Percentiles rank a stretch among this genome's conserved stretches.
phyloP scores from a whole-genome alignment of 2,113 vertebrate species.

The Leuciscus idus region DNA sequence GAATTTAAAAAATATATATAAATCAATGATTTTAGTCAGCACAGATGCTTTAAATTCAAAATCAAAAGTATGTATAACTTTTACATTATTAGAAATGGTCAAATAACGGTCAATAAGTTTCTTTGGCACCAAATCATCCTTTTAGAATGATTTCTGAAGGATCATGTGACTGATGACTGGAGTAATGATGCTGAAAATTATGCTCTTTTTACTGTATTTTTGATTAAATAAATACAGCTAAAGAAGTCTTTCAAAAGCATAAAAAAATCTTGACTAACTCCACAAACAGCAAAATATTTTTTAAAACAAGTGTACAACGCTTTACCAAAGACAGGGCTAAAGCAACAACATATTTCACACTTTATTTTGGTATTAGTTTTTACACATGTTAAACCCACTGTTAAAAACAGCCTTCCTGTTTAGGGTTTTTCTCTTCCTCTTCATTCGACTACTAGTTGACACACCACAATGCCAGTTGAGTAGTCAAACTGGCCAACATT shows the following conservation, averaged over 20 bases:
- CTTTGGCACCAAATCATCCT: not conserved
- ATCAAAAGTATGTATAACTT: too few relatives aligned
- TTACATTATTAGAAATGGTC: too few relatives aligned
- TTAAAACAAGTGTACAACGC: not conserved
- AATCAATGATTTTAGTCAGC: not conserved
- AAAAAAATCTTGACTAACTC: not conserved
- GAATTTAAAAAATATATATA: not conserved
- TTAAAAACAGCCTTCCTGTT: constrained; percentile 11
- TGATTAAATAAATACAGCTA: not conserved
- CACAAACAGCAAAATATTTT: not conserved
- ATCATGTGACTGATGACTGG: not conserved
- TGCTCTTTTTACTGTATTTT: not conserved
- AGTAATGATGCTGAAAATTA: not conserved
- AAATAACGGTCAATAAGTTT: not conserved
- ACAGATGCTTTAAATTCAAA: not conserved
- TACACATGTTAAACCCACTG: not conserved
- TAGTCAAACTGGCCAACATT: not conserved
- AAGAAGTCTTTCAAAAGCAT: not conserved
- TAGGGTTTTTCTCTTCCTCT: not conserved
- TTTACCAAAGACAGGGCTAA: not conserved
- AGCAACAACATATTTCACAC: not conserved
- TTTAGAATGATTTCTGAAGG: not conserved
- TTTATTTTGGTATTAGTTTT: not conserved
- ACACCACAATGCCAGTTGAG: not conserved
- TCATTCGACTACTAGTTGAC: not conserved